phyloP scores from a whole-genome alignment of 64 coral and sea anemone genomes.

The Montipora efflorescens region DNA sequence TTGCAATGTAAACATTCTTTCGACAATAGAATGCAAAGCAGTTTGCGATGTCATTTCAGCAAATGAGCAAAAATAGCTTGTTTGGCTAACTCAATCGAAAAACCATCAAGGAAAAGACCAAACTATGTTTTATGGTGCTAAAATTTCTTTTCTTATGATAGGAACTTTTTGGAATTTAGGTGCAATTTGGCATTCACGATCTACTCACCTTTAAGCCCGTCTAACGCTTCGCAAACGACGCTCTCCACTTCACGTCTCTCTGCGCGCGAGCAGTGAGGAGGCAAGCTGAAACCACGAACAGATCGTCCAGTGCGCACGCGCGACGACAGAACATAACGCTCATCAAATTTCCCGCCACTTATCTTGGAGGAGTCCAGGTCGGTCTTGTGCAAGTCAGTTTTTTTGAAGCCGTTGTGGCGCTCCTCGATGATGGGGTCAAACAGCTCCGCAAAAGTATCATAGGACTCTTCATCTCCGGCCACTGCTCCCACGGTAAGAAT shows the following conservation, averaged over 20 bases:
- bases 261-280: conserved; percentile 89
- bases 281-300: conserved; percentile 92
- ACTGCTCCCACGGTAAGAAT: conserved; percentile 90
- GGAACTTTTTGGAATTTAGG: too few relatives aligned
- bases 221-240: conserved; percentile 87
- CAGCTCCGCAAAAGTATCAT: conserved; percentile 90
- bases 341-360: conserved; percentile 89
- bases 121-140: too few relatives aligned
- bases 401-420: conserved; percentile 89
- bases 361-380: conserved; percentile 86
- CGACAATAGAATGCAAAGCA: too few relatives aligned
- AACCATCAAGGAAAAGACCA: too few relatives aligned
- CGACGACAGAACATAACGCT: conserved; percentile 92
- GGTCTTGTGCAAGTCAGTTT: conserved; percentile 80
- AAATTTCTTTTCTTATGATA: too few relatives aligned
- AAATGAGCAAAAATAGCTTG: too few relatives aligned
- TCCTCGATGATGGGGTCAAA: conserved; percentile 97
- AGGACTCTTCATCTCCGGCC: conserved; percentile 96
- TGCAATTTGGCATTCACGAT: too few relatives aligned
- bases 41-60: too few relatives aligned
- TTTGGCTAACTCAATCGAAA: too few relatives aligned
- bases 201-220: conserved; percentile 79
- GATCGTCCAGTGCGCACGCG: conserved; percentile 97
- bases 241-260: conserved; percentile 92
- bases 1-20: too few relatives aligned